Evolutionary conservation across 2,797 vertebrate genomes (phyloP).

Genomic region (Coilia nasus): DNA sequence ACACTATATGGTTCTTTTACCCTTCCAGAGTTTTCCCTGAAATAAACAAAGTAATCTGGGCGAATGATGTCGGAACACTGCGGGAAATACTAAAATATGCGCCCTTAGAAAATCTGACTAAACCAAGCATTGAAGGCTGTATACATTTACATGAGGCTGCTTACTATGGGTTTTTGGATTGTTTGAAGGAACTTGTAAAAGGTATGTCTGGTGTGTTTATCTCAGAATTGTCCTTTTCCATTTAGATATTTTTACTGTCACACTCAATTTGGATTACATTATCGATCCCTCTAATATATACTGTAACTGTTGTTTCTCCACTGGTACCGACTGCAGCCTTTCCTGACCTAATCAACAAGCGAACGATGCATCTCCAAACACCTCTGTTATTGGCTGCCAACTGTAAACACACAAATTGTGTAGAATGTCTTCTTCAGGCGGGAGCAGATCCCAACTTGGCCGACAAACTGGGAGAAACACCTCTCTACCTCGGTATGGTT

Average conservation of each 20-base stretch:
- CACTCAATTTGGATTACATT: no score
- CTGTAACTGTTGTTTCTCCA: neutral
- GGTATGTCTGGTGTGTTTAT: neutral
- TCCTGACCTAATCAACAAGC: constrained; percentile 76
- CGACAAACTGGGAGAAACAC: constrained; percentile 80
- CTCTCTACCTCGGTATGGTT: constrained; percentile 80
- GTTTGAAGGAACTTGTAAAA: constrained; percentile 63
- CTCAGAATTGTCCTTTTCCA: neutral
- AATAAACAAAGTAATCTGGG: constrained; percentile 68
- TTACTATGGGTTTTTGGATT: constrained; percentile 78
- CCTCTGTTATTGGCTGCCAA: constrained; percentile 78
- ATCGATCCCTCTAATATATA: neutral
- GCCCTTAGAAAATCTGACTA: constrained; percentile 65
- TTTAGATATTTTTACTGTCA: no score
- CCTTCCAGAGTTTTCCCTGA: neutral
- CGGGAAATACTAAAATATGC: constrained; percentile 72
- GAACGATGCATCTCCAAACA: constrained; percentile 80
- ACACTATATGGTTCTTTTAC: neutral
- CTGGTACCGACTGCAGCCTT: constrained; percentile 66
- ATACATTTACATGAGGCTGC: constrained; percentile 81
- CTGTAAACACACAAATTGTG: constrained; percentile 73
- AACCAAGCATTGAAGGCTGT: constrained; percentile 82
- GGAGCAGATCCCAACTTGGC: constrained; percentile 83
- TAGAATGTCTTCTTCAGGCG: constrained; percentile 72
- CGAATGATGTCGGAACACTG: constrained; percentile 74